A percentile compares a stretch with the other conserved stretches of the same genome.
These are phyloP conservation scores for Saccostrea echinata DNA, from an alignment of 1,140 invertebrate genomes.

Conservation along the genomic window DNA sequence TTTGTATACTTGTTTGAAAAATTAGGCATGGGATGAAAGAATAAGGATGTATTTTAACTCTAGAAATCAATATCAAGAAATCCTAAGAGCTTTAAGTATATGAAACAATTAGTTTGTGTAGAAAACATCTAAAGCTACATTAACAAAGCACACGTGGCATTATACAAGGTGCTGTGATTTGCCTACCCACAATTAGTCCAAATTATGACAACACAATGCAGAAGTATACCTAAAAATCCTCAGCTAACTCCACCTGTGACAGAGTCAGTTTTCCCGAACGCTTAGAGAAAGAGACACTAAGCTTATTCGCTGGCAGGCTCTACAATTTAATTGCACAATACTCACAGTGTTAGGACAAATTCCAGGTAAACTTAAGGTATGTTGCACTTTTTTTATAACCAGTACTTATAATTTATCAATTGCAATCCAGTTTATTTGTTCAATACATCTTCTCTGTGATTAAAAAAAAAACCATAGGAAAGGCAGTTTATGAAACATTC, in stretches of 20 bases:
- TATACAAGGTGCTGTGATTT: neutral
- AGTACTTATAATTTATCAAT: too few relatives aligned
- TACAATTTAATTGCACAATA: conserved; percentile 45
- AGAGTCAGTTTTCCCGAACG: conserved; percentile 64
- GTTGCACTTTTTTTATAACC: too few relatives aligned
- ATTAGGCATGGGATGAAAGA: too few relatives aligned
- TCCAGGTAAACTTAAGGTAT: neutral
- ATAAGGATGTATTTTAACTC: too few relatives aligned
- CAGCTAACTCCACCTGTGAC: conserved; percentile 52
- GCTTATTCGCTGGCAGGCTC: conserved; percentile 49
- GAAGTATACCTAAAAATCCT: conserved; percentile 50
- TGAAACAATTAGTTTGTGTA: conserved; percentile 2
- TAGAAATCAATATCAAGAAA: too few relatives aligned
- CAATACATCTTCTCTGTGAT: too few relatives aligned
- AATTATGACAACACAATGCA: conserved; percentile 10
- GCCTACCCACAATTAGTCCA: neutral
- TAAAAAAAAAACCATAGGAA: too few relatives aligned
- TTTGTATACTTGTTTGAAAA: too few relatives aligned
- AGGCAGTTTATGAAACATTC: too few relatives aligned
- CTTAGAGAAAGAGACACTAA: conserved; percentile 64
- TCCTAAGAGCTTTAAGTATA: too few relatives aligned
- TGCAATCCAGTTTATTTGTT: too few relatives aligned
- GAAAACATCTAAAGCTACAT: neutral
- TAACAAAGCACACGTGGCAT: conserved; percentile 4
- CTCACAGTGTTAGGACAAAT: conserved; percentile 6